phyloP scores from a whole-genome alignment of 2,113 vertebrate species.

The Cepphus grylle region DNA sequence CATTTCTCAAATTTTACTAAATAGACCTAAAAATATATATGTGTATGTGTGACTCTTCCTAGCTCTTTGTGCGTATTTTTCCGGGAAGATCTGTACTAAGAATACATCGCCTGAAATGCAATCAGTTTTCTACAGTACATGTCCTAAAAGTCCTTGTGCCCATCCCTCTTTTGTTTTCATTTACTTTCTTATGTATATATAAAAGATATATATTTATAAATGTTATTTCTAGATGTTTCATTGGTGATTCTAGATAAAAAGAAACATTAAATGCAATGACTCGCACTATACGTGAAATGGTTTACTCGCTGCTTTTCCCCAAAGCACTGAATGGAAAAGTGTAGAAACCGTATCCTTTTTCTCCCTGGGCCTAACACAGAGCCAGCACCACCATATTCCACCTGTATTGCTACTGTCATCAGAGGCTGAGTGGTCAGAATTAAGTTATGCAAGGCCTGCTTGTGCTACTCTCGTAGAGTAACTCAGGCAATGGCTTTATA shows the following conservation, averaged over 20 bases:
- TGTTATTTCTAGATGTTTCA: neutral
- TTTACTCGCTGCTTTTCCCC: neutral
- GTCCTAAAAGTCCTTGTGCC: neutral
- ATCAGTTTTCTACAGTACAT: neutral
- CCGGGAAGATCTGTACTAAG: neutral
- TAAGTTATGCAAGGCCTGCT: neutral
- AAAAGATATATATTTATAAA: neutral
- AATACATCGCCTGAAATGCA: neutral
- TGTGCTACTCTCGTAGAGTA: neutral
- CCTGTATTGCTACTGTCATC: neutral
- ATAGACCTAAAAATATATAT: neutral
- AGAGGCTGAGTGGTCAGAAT: neutral
- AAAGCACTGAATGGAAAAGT: neutral
- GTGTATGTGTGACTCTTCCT: neutral
- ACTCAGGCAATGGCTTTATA: neutral
- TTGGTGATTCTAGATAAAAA: neutral
- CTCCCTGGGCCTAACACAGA: neutral
- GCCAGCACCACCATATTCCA: neutral
- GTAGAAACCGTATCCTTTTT: neutral
- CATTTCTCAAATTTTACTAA: neutral
- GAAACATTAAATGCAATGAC: neutral
- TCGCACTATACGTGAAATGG: neutral
- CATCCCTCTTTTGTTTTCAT: neutral
- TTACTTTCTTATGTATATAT: neutral
- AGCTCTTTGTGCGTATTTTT: neutral